A percentile compares a stretch with the other conserved stretches of the same genome.
These are phyloP conservation scores for Puffinus mauretanicus DNA, from an alignment of 2,113 vertebrate genomes.

Conservation along the genomic window DNA sequence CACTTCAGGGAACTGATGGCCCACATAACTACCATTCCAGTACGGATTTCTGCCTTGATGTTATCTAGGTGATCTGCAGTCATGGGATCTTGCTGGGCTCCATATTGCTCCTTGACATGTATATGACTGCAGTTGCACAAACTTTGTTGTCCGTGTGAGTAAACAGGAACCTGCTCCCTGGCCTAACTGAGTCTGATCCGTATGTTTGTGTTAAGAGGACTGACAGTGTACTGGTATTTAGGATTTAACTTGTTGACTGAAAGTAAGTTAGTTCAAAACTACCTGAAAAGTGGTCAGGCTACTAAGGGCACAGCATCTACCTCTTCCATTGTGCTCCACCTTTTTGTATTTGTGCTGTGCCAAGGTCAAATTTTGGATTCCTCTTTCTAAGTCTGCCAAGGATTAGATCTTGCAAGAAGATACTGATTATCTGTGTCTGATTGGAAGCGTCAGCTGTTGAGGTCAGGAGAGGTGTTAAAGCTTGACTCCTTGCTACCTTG, in stretches of 20 bases:
- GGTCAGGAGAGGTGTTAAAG: not conserved
- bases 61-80: not conserved
- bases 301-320: not conserved
- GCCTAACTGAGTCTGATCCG: not conserved
- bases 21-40: not conserved
- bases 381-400: not conserved
- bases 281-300: not conserved
- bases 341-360: not conserved
- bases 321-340: not conserved
- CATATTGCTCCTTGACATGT: not conserved
- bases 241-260: not conserved
- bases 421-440: not conserved
- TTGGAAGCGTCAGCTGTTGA: not conserved
- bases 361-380: not conserved
- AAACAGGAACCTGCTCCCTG: constrained; percentile 21
- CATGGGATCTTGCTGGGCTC: not conserved
- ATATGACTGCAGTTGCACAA: not conserved
- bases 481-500: not conserved
- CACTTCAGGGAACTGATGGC: not conserved
- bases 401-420: not conserved
- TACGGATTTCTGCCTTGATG: not conserved
- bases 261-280: not conserved
- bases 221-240: not conserved
- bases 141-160: not conserved
- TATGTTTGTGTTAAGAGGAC: not conserved